A percentile compares a stretch with the other conserved stretches of the same genome.
These are phyloP conservation scores for Scartelaos histophorus DNA, from an alignment of 2,113 vertebrate genomes.

Conservation along the genomic window DNA sequence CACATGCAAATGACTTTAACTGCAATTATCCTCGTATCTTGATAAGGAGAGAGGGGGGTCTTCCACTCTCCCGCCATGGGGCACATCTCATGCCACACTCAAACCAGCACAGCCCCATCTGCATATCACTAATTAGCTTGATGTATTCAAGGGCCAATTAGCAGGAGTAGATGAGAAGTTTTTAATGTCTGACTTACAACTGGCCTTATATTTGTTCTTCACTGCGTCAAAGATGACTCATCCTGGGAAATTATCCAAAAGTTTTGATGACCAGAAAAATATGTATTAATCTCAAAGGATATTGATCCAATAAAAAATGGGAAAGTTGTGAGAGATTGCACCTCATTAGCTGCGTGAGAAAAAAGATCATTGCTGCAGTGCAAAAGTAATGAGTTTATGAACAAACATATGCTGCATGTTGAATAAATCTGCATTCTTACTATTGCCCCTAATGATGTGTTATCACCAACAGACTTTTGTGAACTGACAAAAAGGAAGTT, in stretches of 20 bases:
- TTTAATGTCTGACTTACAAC: constrained; percentile 9
- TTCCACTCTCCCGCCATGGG: constrained; percentile 48
- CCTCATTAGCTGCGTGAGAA: neutral
- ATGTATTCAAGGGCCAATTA: constrained; percentile 71
- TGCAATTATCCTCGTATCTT: constrained; percentile 73
- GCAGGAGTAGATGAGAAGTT: constrained; percentile 32
- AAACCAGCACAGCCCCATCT: constrained; percentile 67
- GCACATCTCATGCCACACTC: constrained; percentile 59
- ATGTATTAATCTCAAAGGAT: neutral
- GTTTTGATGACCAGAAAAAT: neutral
- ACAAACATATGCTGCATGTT: neutral
- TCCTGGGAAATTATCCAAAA: neutral
- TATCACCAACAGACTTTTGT: constrained; percentile 3
- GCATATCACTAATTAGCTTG: constrained; percentile 69
- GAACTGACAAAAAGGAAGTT: constrained; percentile 3
- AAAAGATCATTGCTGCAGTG: neutral
- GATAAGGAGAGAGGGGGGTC: constrained; percentile 53
- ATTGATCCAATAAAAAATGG: neutral
- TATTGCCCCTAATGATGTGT: constrained; percentile 6
- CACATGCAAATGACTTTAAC: constrained; percentile 73
- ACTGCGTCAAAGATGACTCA: neutral
- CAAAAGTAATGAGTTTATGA: neutral
- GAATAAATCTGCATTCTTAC: constrained; percentile 9
- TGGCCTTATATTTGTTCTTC: neutral
- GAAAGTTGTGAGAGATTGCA: neutral